phyloP scores from a whole-genome alignment of 2,888 invertebrate species.

The Sisyra nigra region DNA sequence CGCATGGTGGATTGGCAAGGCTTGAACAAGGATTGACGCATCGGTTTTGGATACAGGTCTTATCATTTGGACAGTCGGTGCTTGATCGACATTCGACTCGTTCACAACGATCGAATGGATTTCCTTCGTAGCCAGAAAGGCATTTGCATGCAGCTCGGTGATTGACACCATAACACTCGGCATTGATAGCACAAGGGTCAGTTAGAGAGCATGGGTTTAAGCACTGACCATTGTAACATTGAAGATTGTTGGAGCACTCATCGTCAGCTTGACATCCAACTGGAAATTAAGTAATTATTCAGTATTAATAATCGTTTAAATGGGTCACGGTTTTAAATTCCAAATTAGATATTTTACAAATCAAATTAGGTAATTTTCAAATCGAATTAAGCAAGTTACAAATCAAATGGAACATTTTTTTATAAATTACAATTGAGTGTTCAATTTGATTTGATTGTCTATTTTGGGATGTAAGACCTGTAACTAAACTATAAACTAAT shows the following conservation, averaged over 20 bases:
- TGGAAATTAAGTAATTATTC: slow-evolving; percentile 20
- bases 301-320: slow-evolving; percentile 9
- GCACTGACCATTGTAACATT: slow-evolving; percentile 70
- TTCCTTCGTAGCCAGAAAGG: slow-evolving; percentile 57
- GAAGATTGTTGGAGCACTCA: slow-evolving; percentile 64
- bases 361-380: not conserved
- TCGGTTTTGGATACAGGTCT: slow-evolving; percentile 52
- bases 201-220: slow-evolving; percentile 63
- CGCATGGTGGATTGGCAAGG: slow-evolving; percentile 54
- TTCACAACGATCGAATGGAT: slow-evolving; percentile 64
- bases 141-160: slow-evolving; percentile 72
- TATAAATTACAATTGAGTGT: too few species aligned
- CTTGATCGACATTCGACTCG: slow-evolving; percentile 64
- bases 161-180: slow-evolving; percentile 65
- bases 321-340: too few species aligned
- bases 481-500: too few species aligned
- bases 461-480: too few species aligned
- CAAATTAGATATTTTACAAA: too few species aligned
- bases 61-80: slow-evolving; percentile 60
- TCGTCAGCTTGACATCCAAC: slow-evolving; percentile 70
- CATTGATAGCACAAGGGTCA: slow-evolving; percentile 70
- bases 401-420: too few species aligned
- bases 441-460: too few species aligned
- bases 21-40: slow-evolving; percentile 66
- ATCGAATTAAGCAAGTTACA: too few species aligned